Evolutionary conservation across 37 sponge, comb jelly and placozoan genomes (phyloP).

Genomic region (Hexactinellida sp.): DNA sequence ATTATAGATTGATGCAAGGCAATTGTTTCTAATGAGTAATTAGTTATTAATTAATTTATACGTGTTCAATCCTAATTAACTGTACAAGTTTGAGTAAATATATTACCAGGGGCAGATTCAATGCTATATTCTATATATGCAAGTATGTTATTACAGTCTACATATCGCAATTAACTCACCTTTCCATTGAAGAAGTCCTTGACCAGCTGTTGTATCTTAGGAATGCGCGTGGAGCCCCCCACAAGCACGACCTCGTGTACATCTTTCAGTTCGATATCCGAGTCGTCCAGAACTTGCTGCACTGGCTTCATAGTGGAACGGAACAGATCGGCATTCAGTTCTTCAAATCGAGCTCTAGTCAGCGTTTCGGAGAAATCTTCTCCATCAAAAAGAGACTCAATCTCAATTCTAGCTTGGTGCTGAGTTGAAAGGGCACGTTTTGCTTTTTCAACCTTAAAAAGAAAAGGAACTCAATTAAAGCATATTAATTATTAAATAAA

Average conservation of each 20-base stretch:
- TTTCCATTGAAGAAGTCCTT: constrained; percentile 94
- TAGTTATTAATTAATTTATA: no score
- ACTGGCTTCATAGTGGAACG: constrained; percentile 90
- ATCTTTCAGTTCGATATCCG: constrained; percentile 69
- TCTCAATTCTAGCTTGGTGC: constrained; percentile 85
- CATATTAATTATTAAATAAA: no score
- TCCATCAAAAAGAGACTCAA: constrained; percentile 91
- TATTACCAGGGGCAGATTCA: no score
- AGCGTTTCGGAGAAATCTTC: constrained; percentile 99
- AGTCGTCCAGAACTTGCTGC: constrained; percentile 78
- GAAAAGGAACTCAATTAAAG: no score
- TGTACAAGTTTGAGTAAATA: no score
- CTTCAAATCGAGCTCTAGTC: constrained; percentile 95
- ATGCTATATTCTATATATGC: no score
- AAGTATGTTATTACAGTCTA: no score
- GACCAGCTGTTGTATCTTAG: constrained; percentile 93
- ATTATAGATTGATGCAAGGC: no score
- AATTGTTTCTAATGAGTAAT: no score
- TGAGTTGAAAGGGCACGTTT: constrained; percentile 87
- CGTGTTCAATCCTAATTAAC: no score
- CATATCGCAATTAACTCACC: not conserved
- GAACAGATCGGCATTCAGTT: constrained; percentile 93
- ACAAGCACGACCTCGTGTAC: constrained; percentile 95
- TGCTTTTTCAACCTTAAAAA: constrained; percentile 94
- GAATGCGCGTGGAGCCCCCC: constrained; percentile 96